Evolutionary conservation across 2,888 invertebrate species (phyloP), one percentile per base, ranked within the genome.

Genomic region (Lasioglossum calceatum): DNA sequence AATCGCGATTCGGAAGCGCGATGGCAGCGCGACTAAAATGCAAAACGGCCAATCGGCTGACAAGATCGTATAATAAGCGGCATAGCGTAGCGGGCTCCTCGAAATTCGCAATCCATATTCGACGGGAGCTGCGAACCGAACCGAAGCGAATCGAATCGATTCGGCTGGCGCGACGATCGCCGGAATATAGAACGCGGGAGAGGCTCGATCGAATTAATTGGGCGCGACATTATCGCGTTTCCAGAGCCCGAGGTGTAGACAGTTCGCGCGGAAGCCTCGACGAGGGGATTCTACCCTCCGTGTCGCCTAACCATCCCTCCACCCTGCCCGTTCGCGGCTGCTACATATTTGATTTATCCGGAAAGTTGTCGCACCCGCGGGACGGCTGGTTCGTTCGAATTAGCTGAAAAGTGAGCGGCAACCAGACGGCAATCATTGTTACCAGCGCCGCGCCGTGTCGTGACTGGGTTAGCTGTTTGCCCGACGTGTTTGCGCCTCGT

Each of bases 261-360:
- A 79, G 83, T 81, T 84, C 76, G 73, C 67, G 70, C 80, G 77
- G 77, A 77, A 82, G 77, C 75, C 77, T 84, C 88, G 81, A 88
- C 87, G 85, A 82, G 85, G 79, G 77, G 72, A 58, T 85, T 78
- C 54, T 72, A 64, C 77, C 67, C 67, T 58, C 44, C 75, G 42
- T 58, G 82, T 77, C 72, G 32, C 47, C 39, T 42, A 44, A 71
- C 61, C 8, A 64, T 0, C 50, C 54, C 44, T 44, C 32, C 81
- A 39, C 64, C 19, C 8, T 75, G 50, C 76, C 50, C 12, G 39
- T 36, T 23, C 39, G 79, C 42, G 71, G 75, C 77, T 77, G 47
- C 77, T 88, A 88, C 89, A 84, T 87, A 87, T 92, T 91, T 92
- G 89, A 91, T 92, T 91, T 89, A 91, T 90, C 84, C 72, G 82